Evolutionary conservation across 92 coral and sea anemone species (phyloP).

Genomic region (Porites divaricata): DNA sequence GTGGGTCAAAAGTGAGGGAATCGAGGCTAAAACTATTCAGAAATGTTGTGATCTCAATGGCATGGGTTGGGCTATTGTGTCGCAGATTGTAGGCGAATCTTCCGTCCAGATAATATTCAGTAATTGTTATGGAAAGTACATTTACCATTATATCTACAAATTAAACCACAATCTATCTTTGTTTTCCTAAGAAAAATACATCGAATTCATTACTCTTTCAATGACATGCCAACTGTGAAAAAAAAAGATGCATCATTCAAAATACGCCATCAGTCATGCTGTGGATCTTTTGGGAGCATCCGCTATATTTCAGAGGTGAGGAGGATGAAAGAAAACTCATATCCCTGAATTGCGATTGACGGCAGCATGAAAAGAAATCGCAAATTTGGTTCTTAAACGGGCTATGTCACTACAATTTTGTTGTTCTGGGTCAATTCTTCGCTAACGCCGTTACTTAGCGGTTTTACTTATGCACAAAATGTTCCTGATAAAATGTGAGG

Average conservation of each 20-base stretch:
- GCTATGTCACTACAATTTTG: too few species aligned
- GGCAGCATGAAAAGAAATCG: constrained; percentile 16
- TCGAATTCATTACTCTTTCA: neutral
- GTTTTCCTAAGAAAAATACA: constrained; percentile 14
- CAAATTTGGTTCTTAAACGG: neutral
- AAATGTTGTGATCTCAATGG: constrained; percentile 1
- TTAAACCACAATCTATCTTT: constrained; percentile 15
- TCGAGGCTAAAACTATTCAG: too few species aligned
- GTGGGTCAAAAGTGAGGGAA: neutral
- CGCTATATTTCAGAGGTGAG: constrained; percentile 22
- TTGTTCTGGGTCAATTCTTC: too few species aligned
- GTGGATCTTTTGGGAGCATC: constrained; percentile 10
- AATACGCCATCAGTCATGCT: too few species aligned
- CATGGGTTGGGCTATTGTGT: constrained; percentile 15
- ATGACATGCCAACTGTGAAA: too few species aligned
- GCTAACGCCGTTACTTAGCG: too few species aligned
- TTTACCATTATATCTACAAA: constrained; percentile 17
- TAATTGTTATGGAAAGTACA: constrained; percentile 3
- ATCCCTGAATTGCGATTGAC: constrained; percentile 15
- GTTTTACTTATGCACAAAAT: too few species aligned
- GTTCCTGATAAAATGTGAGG: too few species aligned
- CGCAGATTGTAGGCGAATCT: constrained; percentile 28
- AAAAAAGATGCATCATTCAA: too few species aligned
- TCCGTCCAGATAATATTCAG: constrained; percentile 17
- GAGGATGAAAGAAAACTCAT: constrained; percentile 19